Evolutionary conservation across 2,797 vertebrate genomes (phyloP), one percentile per base, ranked within the genome.

Genomic region (Harpagifer antarcticus): DNA sequence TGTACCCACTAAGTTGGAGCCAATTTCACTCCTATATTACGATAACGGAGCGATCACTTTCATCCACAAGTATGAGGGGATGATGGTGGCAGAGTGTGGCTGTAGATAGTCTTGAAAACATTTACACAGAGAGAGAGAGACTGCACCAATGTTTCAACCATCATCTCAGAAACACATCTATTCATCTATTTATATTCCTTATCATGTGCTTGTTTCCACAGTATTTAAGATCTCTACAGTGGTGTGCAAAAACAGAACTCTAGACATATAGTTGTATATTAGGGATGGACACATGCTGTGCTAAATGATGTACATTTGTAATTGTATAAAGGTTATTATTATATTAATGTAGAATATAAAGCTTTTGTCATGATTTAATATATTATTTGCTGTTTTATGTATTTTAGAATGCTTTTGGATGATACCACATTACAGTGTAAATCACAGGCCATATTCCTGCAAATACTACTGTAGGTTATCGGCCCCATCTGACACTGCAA

Each of bases 61-160:
- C 90, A 97, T 98, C 89, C 96, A 97, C 89, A 98, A 98, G 90
- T 99, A 99, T 0, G 97, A 99, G 84, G 97, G 96, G 58, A 98
- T 99, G 97, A 96, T 96, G 10, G 98, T 99, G 72, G 95, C 96
- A 1, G 97, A 99, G 87, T 99, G 97, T 15, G 98, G 97, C 76
- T 99, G 98, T 84, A 96, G 97, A 99, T 99, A 99, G 96, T 93
- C 58, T 44, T 47, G 4, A 33, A 52, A 78, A 91, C 94, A 92
- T 88, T 92, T 89, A 64, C 93, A 68, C 58, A 81, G 60, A 93
- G 50, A 91, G 81, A 90, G 37, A 85, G 20, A 20, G 23, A 23
- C 47, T 83, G 49, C 49, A 43, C 71, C 48, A 6, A 68, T 60
- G 48, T 43, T 53, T 53, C 47, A 40, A 47, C 15, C 48, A 42